phyloP scores from a whole-genome alignment of 2,797 vertebrate species.

The Florisuga fusca region DNA sequence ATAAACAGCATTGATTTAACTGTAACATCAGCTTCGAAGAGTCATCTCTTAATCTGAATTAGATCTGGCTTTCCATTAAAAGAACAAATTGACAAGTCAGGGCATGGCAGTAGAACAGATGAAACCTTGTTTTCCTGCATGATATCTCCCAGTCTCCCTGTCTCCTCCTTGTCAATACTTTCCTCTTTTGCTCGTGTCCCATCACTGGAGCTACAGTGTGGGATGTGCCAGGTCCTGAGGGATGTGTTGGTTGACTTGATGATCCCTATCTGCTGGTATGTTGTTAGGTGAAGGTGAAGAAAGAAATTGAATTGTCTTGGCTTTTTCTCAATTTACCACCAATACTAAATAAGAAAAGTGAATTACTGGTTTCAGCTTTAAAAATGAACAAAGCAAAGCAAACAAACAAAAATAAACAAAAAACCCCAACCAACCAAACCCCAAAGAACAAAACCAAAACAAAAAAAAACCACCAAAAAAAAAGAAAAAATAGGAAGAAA shows the following conservation, averaged over 20 bases:
- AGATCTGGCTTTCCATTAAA: background rate
- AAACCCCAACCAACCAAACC: too few relatives aligned
- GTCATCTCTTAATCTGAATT: background rate
- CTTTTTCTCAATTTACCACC: background rate
- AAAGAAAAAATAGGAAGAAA: background rate
- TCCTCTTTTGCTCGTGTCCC: background rate
- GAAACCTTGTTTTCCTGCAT: background rate
- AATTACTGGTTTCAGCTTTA: background rate
- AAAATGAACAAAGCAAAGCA: too few relatives aligned
- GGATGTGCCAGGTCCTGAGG: background rate
- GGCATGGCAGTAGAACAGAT: background rate
- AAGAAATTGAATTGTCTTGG: background rate
- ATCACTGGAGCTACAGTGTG: rapidly evolving
- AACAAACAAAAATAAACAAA: too few relatives aligned
- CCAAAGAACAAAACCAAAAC: too few relatives aligned
- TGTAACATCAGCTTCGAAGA: background rate
- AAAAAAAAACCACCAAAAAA: too few relatives aligned
- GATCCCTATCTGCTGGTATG: background rate
- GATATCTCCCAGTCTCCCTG: background rate
- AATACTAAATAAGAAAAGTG: constrained; percentile 6
- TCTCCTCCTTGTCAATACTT: background rate
- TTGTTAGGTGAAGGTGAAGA: background rate
- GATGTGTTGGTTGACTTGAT: rapidly evolving
- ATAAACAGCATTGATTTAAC: background rate
- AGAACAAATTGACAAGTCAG: background rate